phyloP scores from a whole-genome alignment of 2,888 invertebrate species.

The Blomia tropicalis region DNA sequence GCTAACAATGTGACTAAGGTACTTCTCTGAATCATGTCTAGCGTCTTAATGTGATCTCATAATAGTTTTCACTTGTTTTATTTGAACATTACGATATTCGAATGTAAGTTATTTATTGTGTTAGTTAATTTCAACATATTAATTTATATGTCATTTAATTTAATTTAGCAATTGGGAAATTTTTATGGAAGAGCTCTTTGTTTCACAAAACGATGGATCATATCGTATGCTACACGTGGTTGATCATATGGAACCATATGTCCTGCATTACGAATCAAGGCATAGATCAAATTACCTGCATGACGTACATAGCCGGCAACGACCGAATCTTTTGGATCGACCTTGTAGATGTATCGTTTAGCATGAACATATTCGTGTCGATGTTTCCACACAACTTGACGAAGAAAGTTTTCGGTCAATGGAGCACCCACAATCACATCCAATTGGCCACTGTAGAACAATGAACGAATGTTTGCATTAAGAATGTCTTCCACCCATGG shows the following conservation, averaged over 20 bases:
- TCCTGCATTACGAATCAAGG: slow-evolving; percentile 59
- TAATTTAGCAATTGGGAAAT: too few relatives aligned
- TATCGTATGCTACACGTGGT: slow-evolving; percentile 55
- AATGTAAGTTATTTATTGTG: too few relatives aligned
- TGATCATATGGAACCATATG: slow-evolving; percentile 67
- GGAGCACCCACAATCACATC: slow-evolving; percentile 82
- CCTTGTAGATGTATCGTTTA: slow-evolving; percentile 32
- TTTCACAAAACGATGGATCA: slow-evolving; percentile 52
- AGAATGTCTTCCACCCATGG: slow-evolving; percentile 35
- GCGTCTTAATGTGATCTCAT: too few relatives aligned
- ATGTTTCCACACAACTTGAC: slow-evolving; percentile 51
- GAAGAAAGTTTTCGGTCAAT: slow-evolving; percentile 59
- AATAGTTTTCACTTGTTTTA: too few relatives aligned
- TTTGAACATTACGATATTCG: too few relatives aligned
- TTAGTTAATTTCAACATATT: too few relatives aligned
- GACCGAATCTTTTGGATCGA: slow-evolving; percentile 34
- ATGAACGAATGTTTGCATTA: slow-evolving; percentile 35
- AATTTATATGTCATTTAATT: too few relatives aligned
- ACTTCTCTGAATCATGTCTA: too few relatives aligned
- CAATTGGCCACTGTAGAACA: slow-evolving; percentile 65
- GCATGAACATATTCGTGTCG: slow-evolving; percentile 50
- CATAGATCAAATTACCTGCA: slow-evolving; percentile 53
- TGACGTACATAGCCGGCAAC: slow-evolving; percentile 60
- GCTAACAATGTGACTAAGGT: too few relatives aligned
- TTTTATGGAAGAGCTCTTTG: slow-evolving; percentile 43